Percentiles rank a stretch among this genome's conserved stretches.
These are phyloP conservation scores for Scaptomyza polygonia DNA, from an alignment of 2,888 invertebrate species.

Conservation along the genomic window DNA sequence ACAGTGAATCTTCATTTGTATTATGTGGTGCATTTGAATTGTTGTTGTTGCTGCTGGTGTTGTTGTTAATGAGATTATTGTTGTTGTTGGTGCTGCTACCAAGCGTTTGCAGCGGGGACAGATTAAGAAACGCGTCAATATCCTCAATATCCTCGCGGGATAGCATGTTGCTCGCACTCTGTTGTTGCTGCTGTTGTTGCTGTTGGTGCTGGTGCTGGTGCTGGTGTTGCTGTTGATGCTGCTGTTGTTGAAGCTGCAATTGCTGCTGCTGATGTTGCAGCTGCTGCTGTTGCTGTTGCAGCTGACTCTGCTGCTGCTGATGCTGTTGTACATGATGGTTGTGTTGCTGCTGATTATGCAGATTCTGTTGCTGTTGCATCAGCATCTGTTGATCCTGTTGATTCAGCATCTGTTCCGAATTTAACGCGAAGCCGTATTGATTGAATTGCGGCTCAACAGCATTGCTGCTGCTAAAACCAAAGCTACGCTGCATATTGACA, in stretches of 20 bases:
- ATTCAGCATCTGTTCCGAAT: constrained; percentile 75
- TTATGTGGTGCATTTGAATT: constrained; percentile 58
- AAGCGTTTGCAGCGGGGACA: constrained; percentile 78
- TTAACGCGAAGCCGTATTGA: constrained; percentile 81
- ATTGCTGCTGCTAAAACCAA: constrained; percentile 64
- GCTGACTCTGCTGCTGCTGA: constrained; percentile 30
- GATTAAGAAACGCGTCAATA: constrained; percentile 81
- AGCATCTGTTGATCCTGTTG: constrained; percentile 79
- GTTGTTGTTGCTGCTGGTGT: constrained; percentile 35
- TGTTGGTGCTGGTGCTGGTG: constrained; percentile 57
- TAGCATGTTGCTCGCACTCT: constrained; percentile 55
- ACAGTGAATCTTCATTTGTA: constrained; percentile 80
- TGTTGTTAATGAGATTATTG: constrained; percentile 17
- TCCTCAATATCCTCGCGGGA: constrained; percentile 80
- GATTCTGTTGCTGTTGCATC: constrained; percentile 74
- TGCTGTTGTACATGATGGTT: constrained; percentile 56
- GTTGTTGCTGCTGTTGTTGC: constrained; percentile 53
- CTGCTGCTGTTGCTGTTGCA: constrained; percentile 56
- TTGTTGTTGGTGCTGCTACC: constrained; percentile 26
- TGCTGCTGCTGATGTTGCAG: constrained; percentile 53
- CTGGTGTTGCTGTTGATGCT: constrained; percentile 64
- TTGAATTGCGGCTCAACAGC: constrained; percentile 79
- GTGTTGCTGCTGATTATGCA: constrained; percentile 76
- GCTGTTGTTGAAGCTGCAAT: constrained; percentile 46
- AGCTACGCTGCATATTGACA: constrained; percentile 52